Conservation (phyloP, 1,140 invertebrate species). For the Ceratina calcarata region DNA sequence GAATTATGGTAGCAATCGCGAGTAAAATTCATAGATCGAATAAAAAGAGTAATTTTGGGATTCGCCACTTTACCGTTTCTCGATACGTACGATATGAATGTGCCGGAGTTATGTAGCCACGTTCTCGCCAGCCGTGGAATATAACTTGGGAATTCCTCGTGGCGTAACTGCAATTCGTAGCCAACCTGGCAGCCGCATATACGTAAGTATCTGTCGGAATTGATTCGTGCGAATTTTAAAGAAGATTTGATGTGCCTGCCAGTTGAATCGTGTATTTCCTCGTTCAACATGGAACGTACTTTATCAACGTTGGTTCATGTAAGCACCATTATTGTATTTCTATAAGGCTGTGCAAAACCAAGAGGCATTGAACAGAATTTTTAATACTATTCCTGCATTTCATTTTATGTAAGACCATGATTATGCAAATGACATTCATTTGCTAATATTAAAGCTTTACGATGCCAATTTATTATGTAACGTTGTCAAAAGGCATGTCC, state of each 20-base stretch:
- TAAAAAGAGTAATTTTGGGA: background rate
- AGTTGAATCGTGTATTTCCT: background rate
- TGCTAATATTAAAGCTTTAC: too few species aligned
- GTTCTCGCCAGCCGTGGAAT: conserved; percentile 1
- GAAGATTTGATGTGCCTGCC: background rate
- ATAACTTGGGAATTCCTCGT: background rate
- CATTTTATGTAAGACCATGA: too few species aligned
- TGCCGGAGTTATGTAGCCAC: background rate
- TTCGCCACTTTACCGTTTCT: conserved; percentile 4
- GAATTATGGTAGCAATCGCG: conserved; percentile 1
- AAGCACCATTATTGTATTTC: too few species aligned
- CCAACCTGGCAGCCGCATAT: conserved; percentile 5
- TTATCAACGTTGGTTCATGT: too few species aligned
- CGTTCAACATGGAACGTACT: too few species aligned
- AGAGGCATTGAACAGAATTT: too few species aligned
- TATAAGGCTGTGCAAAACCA: too few species aligned
- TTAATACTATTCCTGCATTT: too few species aligned
- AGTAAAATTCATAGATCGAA: conserved; percentile 22
- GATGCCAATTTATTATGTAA: too few species aligned
- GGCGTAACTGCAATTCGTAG: conserved; percentile 13
- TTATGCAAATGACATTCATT: too few species aligned
- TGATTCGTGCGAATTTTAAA: background rate
- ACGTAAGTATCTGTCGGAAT: background rate
- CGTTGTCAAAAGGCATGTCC: too few species aligned
- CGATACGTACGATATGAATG: background rate